Conservation (phyloP, 2,888 invertebrate species). For the Drosophila neotestacea region DNA sequence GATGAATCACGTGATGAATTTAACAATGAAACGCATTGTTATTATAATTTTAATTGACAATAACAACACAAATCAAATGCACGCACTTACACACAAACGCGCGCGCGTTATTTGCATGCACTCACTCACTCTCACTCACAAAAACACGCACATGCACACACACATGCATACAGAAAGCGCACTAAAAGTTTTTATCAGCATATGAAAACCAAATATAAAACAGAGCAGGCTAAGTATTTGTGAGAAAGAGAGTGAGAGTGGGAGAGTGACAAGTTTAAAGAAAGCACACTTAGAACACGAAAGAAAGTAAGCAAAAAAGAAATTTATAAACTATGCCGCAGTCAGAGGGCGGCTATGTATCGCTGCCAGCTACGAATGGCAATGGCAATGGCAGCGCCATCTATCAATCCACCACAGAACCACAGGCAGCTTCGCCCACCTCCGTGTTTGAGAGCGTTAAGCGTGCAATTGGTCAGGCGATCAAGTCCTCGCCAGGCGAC, state of each 20-base stretch:
- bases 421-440: slow-evolving; percentile 78
- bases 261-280: slow-evolving; percentile 24
- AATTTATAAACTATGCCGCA: slow-evolving; percentile 81
- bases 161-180: slow-evolving; percentile 28
- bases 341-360: slow-evolving; percentile 85
- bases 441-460: slow-evolving; percentile 85
- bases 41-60: slow-evolving; percentile 48
- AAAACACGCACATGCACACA: slow-evolving; percentile 19
- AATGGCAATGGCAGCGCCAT: slow-evolving; percentile 83
- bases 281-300: slow-evolving; percentile 11
- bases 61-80: slow-evolving; percentile 36
- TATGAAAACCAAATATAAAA: slow-evolving; percentile 16
- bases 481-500: slow-evolving; percentile 82
- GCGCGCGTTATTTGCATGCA: background rate
- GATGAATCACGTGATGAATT: slow-evolving; percentile 62
- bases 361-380: slow-evolving; percentile 83
- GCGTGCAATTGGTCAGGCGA: slow-evolving; percentile 85
- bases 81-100: slow-evolving; percentile 24
- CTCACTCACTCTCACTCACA: slow-evolving; percentile 1
- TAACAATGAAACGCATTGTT: slow-evolving; percentile 57
- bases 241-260: slow-evolving; percentile 15
- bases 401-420: slow-evolving; percentile 85
- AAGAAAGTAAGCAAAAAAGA: slow-evolving; percentile 26
- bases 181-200: slow-evolving; percentile 36
- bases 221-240: slow-evolving; percentile 60